Evolutionary conservation across 2,113 vertebrate species (phyloP).

Genomic region (Thalassoma bifasciatum): DNA sequence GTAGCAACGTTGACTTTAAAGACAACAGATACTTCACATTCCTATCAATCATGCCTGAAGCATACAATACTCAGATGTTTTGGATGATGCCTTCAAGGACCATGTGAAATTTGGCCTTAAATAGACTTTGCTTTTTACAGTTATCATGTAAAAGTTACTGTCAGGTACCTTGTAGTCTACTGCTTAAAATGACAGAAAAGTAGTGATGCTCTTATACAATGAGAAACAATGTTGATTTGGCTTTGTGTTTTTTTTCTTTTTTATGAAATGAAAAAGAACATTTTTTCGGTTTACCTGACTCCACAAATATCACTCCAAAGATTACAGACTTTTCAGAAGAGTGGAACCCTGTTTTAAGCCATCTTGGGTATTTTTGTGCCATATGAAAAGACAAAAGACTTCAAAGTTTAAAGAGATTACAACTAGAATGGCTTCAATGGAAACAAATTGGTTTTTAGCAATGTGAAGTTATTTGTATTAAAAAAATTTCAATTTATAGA

Average conservation of each 20-base stretch:
- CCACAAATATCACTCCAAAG: too few relatives aligned
- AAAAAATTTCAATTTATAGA: neutral
- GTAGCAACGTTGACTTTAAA: slow-evolving; percentile 15
- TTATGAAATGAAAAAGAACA: neutral
- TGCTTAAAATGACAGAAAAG: too few relatives aligned
- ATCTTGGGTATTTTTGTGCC: too few relatives aligned
- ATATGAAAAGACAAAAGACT: too few relatives aligned
- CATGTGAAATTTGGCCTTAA: neutral
- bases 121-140: neutral
- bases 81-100: neutral
- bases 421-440: too few relatives aligned
- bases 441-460: neutral
- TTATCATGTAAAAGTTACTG: neutral
- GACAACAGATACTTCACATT: slow-evolving; percentile 7
- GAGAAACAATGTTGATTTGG: too few relatives aligned
- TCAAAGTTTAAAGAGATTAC: too few relatives aligned
- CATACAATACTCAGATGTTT: neutral
- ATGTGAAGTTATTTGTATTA: slow-evolving; percentile 7
- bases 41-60: neutral
- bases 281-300: too few relatives aligned
- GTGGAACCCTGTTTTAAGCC: too few relatives aligned
- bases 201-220: too few relatives aligned
- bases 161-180: too few relatives aligned
- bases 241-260: neutral
- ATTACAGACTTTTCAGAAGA: too few relatives aligned